Percentiles rank a stretch among this genome's conserved stretches.
phyloP scores from a whole-genome alignment of 2,113 vertebrate species.

The Anhinga anhinga region DNA sequence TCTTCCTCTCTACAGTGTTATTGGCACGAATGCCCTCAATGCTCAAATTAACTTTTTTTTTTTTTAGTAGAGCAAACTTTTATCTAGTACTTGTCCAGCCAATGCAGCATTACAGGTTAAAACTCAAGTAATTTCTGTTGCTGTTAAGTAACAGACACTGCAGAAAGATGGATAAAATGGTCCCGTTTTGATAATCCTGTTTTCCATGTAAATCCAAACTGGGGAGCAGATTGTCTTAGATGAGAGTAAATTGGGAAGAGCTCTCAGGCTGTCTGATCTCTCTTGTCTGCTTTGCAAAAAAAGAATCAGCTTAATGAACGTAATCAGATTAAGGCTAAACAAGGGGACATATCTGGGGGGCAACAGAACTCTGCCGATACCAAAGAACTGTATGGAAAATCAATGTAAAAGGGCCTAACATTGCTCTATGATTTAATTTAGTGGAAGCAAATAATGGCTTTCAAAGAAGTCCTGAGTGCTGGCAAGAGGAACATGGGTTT shows the following conservation, averaged over 20 bases:
- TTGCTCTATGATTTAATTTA: not conserved
- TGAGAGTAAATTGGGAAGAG: not conserved
- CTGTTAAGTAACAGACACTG: not conserved
- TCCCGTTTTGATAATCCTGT: conserved; percentile 7
- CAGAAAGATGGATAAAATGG: not conserved
- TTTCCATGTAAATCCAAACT: conserved; percentile 18
- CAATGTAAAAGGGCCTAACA: not conserved
- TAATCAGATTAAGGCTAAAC: conserved; percentile 36
- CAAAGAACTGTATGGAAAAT: not conserved
- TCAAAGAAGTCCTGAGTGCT: not conserved
- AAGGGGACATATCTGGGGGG: conserved; percentile 21
- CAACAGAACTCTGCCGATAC: conserved; percentile 3
- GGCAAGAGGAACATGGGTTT: not conserved
- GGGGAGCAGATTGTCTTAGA: not conserved
- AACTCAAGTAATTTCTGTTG: not conserved
- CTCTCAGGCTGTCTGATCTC: conserved; percentile 24
- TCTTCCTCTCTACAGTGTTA: not conserved
- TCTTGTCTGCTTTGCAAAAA: conserved; percentile 27
- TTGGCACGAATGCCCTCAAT: not conserved
- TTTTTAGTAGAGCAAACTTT: not conserved
- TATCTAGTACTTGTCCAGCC: not conserved
- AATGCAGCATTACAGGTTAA: not conserved
- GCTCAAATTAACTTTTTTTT: not conserved
- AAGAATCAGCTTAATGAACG: conserved; percentile 26
- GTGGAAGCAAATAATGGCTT: not conserved